These are phyloP conservation scores for Prosapia bicincta DNA, from an alignment of 2,888 invertebrate species.

Conservation along the genomic window DNA sequence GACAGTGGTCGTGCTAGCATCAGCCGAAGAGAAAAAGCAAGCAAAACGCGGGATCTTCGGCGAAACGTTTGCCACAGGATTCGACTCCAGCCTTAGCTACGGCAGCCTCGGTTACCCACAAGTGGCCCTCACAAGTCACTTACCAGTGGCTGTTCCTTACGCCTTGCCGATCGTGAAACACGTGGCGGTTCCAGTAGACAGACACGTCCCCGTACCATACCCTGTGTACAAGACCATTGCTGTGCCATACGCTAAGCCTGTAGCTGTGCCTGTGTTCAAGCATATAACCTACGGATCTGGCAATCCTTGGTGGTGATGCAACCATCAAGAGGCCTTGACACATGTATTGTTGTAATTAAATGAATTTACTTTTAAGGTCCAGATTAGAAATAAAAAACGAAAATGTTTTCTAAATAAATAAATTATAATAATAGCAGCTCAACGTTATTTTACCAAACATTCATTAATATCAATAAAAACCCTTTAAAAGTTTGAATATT, in stretches of 20 bases:
- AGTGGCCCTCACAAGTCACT: neutral
- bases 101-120: neutral
- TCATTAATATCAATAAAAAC: no score
- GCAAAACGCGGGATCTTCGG: neutral
- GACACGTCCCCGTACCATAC: neutral
- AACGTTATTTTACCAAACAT: no score
- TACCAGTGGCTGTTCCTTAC: neutral
- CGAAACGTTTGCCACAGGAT: neutral
- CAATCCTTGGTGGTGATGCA: neutral
- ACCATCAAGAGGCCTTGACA: no score
- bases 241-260: neutral
- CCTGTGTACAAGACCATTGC: constrained; percentile 6
- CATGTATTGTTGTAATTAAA: no score
- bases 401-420: no score
- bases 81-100: neutral
- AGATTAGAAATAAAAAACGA: no score
- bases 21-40: neutral
- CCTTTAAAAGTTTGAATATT: no score
- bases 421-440: no score
- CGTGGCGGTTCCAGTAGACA: neutral
- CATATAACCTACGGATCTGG: neutral
- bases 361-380: no score
- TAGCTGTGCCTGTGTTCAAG: constrained; percentile 2
- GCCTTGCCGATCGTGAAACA: neutral
- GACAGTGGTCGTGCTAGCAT: neutral